Evolutionary conservation across 1,140 invertebrate species (phyloP), one percentile per base, ranked within the genome.

Genomic region (Zophobas atratus): DNA sequence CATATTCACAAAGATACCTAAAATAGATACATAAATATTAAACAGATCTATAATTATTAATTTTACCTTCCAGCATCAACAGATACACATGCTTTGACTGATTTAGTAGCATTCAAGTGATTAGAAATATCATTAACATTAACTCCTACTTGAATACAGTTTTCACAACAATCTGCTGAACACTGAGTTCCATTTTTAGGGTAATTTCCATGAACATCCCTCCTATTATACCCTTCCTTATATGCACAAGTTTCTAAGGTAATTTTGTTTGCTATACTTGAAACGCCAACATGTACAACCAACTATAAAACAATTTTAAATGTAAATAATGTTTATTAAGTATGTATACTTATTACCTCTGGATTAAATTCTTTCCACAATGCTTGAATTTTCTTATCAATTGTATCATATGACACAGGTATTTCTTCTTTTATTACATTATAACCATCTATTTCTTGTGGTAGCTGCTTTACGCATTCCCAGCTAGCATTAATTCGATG

Each of bases 401-500:
- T 92, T 78, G 89, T 86, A 33, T 90, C 84, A 84, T 95, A 95
- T 2, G 87, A 89, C 34, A 95, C 93, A 2, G 92, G 91, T 78
- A 94, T 88, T 86, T 93, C 89, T 74, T 90, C 77, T 36, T 86
- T 86, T 33, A 93, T 86, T 35, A 94, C 81, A 77, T 91, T 88
- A 20, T 92, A 85, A 6, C 87, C 87, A 53, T 88, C 86, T 78
- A 88, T 85, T 75, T 89, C 86, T 33, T 87, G 86, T 38, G 88
- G 87, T 75, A 93, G 84, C 72, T 90, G 82, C 83, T 92, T 91
- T 0, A 94, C 94, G 32, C 92, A 91, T 83, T 93, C 90, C 93
- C 94, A 95, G 83, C 94, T 95, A 0, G 94, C 91, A 84, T 96
- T 96, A 5, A 94, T 86, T 34, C 84, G 84, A 82, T 95, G 91